Conservation (phyloP, 2,113 vertebrate genomes). For the Chlamydotis undulata region DNA sequence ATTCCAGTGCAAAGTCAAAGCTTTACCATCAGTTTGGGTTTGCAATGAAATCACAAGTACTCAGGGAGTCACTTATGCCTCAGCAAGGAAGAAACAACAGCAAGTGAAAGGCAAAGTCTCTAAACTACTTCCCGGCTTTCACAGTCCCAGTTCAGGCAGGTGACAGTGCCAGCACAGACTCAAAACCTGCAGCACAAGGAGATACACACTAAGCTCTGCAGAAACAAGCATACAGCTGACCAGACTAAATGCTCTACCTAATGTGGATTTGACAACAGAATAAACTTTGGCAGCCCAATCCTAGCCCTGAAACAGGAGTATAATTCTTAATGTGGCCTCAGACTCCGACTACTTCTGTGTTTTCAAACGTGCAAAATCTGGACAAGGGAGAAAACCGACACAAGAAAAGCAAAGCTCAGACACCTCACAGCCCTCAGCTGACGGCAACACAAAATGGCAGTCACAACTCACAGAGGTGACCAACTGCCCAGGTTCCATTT, state of each 20-base stretch:
- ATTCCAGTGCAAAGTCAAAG: not conserved
- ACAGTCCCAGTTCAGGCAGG: not conserved
- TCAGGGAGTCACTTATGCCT: not conserved
- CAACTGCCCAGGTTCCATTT: rapidly evolving
- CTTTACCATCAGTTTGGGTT: not conserved
- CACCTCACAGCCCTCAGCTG: not conserved
- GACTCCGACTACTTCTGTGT: not conserved
- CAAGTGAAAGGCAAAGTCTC: not conserved
- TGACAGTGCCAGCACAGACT: not conserved
- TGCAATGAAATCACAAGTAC: not conserved
- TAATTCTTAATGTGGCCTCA: not conserved
- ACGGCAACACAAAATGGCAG: rapidly evolving
- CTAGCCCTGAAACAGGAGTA: not conserved
- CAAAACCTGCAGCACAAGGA: not conserved
- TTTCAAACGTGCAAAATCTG: not conserved
- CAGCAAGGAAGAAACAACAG: not conserved
- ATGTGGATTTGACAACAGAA: not conserved
- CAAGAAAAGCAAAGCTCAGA: not conserved
- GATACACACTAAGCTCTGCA: not conserved
- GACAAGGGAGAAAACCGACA: not conserved
- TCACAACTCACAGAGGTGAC: not conserved
- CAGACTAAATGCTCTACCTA: not conserved
- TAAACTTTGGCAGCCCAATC: not conserved
- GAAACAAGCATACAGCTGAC: not conserved
- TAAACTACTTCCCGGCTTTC: not conserved